These are phyloP conservation scores for Bovichtus variegatus DNA, from an alignment of 2,797 vertebrate species.

Conservation along the genomic window DNA sequence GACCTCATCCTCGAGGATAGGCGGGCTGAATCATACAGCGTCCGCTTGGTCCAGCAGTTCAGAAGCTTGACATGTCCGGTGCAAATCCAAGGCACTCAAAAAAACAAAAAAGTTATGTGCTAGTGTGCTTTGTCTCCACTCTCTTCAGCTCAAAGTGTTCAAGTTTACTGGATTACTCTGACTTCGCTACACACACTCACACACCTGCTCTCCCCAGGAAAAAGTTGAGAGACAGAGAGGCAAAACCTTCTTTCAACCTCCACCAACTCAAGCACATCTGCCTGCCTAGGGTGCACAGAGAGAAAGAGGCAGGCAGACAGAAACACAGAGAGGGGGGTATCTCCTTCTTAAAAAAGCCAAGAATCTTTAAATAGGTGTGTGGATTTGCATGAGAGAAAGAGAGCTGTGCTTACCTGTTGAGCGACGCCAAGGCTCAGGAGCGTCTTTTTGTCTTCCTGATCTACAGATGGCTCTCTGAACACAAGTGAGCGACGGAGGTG, in stretches of 20 bases:
- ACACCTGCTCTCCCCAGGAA: constrained; percentile 56
- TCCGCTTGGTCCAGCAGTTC: constrained; percentile 20
- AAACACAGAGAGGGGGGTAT: constrained; percentile 42
- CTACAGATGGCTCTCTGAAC: constrained; percentile 81
- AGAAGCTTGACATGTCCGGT: constrained; percentile 22
- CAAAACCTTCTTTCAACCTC: constrained; percentile 76
- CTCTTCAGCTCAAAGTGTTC: constrained; percentile 45
- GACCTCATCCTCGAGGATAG: not conserved
- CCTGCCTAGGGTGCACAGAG: constrained; percentile 71
- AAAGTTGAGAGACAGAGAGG: constrained; percentile 70
- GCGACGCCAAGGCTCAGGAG: constrained; percentile 72
- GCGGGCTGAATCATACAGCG: constrained; percentile 14
- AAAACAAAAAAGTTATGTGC: constrained; percentile 8
- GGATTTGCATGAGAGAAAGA: constrained; percentile 78
- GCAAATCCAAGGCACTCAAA: constrained; percentile 21
- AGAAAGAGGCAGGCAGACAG: constrained; percentile 49
- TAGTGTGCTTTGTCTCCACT: constrained; percentile 24
- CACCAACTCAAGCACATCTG: constrained; percentile 69
- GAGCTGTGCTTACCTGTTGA: constrained; percentile 82
- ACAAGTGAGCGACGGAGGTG: constrained; percentile 72
- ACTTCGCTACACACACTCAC: constrained; percentile 50
- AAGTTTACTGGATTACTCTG: constrained; percentile 65
- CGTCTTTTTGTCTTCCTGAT: constrained; percentile 79
- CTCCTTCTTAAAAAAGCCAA: constrained; percentile 42
- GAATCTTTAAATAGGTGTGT: constrained; percentile 76